Evolutionary conservation across 1,140 invertebrate species (phyloP), one percentile per base, ranked within the genome.

Genomic region (Bilobella aurantiaca): DNA sequence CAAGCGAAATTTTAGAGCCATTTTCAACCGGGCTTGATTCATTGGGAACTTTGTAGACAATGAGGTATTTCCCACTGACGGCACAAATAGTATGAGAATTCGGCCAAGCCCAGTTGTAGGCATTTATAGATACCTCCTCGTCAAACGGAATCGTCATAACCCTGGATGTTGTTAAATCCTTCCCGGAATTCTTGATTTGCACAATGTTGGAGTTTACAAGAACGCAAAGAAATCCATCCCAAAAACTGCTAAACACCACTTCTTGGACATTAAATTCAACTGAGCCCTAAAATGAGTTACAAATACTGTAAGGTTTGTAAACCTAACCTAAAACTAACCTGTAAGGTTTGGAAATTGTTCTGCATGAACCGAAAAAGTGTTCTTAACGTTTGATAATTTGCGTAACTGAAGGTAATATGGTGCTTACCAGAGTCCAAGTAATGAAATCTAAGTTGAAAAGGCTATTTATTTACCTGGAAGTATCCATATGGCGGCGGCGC

Each of bases 401-500:
- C n/a, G n/a, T n/a, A n/a, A n/a, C n/a, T n/a, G n/a, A n/a, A n/a
- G n/a, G n/a, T n/a, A n/a, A n/a, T n/a, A n/a, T n/a, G n/a, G n/a
- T n/a, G n/a, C n/a, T n/a, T n/a, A n/a, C n/a, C n/a, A n/a, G n/a
- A n/a, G n/a, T n/a, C n/a, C n/a, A n/a, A n/a, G n/a, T n/a, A n/a
- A n/a, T n/a, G n/a, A n/a, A n/a, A n/a, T n/a, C n/a, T n/a, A n/a
- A n/a, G n/a, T n/a, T n/a, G n/a, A n/a, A n/a, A n/a, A n/a, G n/a
- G n/a, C n/a, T n/a, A n/a, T 59, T 32, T 29, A 49, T 18, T 37
- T 49, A 65, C 65, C 46, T 70, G 62, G 25, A 25, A 60, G 29
- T 63, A 60, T 29, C 71, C 63, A 25, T 58, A 37, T 14, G 71
- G 71, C 18, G 71, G 71, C 25, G 71, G 71, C 27, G 68, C 67